Evolutionary conservation across 2,113 vertebrate species (phyloP).

Genomic region (Todiramphus saurophagus): DNA sequence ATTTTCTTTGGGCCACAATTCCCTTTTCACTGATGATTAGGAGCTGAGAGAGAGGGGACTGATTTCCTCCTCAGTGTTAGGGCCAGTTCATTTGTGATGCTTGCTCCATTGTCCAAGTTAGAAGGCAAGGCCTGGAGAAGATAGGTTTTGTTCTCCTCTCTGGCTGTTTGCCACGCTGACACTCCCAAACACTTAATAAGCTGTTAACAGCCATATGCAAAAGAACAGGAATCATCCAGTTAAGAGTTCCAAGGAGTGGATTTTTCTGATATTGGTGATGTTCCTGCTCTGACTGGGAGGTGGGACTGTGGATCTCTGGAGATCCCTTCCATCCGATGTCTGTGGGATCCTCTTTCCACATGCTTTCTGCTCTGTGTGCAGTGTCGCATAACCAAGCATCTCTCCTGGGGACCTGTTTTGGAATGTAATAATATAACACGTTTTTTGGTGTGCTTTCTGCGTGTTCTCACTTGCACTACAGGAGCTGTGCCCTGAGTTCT

Average conservation of each 20-base stretch:
- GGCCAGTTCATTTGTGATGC: background rate
- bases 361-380: background rate
- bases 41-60: background rate
- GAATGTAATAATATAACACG: background rate
- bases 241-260: background rate
- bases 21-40: background rate
- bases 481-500: background rate
- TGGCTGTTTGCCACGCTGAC: background rate
- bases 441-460: background rate
- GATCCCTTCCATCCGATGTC: background rate
- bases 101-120: background rate
- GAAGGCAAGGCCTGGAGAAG: background rate
- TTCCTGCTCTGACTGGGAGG: background rate
- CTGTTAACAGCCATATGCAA: background rate
- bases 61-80: background rate
- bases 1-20: background rate
- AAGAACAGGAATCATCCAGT: background rate
- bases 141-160: background rate
- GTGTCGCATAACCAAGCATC: background rate
- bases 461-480: background rate
- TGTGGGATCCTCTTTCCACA: background rate
- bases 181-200: background rate
- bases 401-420: background rate
- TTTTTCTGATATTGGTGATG: background rate
- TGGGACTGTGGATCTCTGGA: background rate